These are phyloP conservation scores for Rutpela maculata DNA, from an alignment of 2,888 invertebrate genomes.

Conservation along the genomic window DNA sequence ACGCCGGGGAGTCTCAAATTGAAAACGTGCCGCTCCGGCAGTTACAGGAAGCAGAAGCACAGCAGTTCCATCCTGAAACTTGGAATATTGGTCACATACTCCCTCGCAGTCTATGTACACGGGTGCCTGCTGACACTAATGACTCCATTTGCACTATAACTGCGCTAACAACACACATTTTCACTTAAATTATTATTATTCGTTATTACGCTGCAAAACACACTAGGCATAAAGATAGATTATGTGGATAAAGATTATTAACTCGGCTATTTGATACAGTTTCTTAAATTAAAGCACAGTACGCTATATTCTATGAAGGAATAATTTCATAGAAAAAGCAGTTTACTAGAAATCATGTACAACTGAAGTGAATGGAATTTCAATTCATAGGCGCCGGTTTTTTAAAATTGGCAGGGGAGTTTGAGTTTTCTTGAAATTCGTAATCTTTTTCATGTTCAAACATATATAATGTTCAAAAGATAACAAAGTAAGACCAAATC, in stretches of 20 bases:
- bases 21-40: constrained; percentile 55
- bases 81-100: constrained; percentile 55
- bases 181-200: constrained; percentile 47
- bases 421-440: no score
- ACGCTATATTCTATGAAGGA: no score
- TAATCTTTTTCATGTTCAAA: no score
- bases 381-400: no score
- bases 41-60: constrained; percentile 41
- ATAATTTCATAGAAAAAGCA: no score
- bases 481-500: no score
- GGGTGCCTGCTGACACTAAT: constrained; percentile 52
- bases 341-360: no score
- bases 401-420: no score
- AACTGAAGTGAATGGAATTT: no score
- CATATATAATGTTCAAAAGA: no score
- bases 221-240: constrained; percentile 32
- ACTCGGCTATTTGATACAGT: constrained; percentile 17
- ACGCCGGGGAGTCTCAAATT: constrained; percentile 51
- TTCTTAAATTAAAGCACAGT: no score
- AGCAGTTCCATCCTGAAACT: constrained; percentile 46
- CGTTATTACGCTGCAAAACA: constrained; percentile 28
- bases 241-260: constrained; percentile 37
- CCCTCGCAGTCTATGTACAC: constrained; percentile 37
- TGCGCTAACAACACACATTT: constrained; percentile 45
- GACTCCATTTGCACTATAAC: constrained; percentile 51